A percentile compares a stretch with the other conserved stretches of the same genome.
Evolutionary conservation across 2,888 invertebrate genomes (phyloP).

Genomic region (Hirudinaria manillensis): DNA sequence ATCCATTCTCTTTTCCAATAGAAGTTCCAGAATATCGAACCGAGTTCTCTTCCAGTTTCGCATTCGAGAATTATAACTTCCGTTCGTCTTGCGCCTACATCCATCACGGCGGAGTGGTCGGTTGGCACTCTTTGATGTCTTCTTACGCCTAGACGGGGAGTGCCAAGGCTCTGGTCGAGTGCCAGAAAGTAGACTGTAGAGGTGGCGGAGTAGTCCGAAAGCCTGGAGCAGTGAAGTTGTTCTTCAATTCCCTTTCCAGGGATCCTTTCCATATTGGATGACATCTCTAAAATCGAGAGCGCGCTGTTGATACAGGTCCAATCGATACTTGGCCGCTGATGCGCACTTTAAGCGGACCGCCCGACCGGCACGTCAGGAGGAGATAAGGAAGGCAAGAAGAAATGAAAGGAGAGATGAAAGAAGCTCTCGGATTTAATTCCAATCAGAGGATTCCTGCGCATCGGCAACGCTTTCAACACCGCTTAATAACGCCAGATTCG

Average conservation of each 20-base stretch:
- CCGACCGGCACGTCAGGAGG: too few species aligned
- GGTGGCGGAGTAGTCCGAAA: background rate
- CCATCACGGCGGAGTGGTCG: constrained; percentile 5
- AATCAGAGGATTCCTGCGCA: too few species aligned
- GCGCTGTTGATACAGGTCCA: background rate
- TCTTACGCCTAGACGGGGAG: background rate
- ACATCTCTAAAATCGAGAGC: background rate
- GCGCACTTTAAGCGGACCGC: background rate
- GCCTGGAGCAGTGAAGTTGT: background rate
- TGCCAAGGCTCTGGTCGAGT: background rate
- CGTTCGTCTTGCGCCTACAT: constrained; percentile 6
- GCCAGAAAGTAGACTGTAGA: background rate
- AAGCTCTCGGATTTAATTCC: too few species aligned
- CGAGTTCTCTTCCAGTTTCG: constrained; percentile 20
- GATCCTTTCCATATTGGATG: background rate
- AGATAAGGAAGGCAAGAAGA: too few species aligned
- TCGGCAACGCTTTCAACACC: too few species aligned
- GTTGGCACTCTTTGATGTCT: constrained; percentile 10
- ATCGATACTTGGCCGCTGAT: constrained; percentile 2
- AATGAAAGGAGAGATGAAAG: too few species aligned
- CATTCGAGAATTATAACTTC: constrained; percentile 26
- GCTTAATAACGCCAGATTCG: too few species aligned
- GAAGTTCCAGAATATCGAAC: background rate
- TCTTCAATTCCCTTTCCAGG: background rate
- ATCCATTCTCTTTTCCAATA: too few species aligned